Conservation (phyloP, 2,113 vertebrate species). For the Cynopterus brachyotis region DNA sequence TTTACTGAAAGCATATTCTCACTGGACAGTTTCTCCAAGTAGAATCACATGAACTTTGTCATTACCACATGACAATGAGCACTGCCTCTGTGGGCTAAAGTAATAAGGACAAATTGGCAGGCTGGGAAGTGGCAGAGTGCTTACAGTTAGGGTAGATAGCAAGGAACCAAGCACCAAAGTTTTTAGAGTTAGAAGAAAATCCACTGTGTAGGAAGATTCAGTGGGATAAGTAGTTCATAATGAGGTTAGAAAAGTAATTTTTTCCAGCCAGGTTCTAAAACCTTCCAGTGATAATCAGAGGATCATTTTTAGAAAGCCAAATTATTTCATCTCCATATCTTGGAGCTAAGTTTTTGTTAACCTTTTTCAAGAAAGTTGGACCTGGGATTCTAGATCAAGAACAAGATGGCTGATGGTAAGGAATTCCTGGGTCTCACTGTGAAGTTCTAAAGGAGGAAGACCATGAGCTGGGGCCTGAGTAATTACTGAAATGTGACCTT, state of each 20-base stretch:
- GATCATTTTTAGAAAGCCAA: neutral
- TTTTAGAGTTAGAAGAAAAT: neutral
- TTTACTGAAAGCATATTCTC: neutral
- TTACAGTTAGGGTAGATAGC: neutral
- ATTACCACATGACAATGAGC: neutral
- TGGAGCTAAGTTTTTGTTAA: neutral
- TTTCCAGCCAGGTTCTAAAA: neutral
- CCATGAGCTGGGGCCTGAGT: neutral
- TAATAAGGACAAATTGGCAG: neutral
- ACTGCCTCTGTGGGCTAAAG: neutral
- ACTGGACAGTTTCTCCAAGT: neutral
- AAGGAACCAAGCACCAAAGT: neutral
- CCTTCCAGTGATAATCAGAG: neutral
- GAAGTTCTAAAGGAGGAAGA: neutral
- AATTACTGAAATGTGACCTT: neutral
- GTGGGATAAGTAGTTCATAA: neutral
- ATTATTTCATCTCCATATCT: neutral
- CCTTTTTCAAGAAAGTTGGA: neutral
- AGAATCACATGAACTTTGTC: neutral
- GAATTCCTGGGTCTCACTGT: neutral
- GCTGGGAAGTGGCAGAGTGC: neutral
- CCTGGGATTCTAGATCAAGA: neutral
- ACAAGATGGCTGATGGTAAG: neutral
- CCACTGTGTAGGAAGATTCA: neutral
- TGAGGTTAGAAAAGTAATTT: neutral